Evolutionary conservation across 2,888 invertebrate genomes (phyloP), one percentile per base, ranked within the genome.

Genomic region (Latrodectus hesperus): DNA sequence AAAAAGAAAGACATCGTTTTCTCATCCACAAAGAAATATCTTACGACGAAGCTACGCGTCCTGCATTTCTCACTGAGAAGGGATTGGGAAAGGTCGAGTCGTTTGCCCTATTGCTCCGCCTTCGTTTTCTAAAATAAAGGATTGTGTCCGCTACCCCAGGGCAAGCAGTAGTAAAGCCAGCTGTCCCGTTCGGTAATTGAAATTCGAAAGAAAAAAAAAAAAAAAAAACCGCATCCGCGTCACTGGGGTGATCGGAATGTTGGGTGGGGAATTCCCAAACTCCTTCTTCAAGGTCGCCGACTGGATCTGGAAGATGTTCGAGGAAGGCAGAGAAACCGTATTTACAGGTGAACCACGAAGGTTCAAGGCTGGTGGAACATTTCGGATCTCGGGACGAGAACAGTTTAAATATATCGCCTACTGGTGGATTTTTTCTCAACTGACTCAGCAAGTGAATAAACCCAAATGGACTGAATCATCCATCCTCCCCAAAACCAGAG

Each of bases 211-310:
- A 53, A 12, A 49, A 60, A 67, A 60, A 38, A 79, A 53, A 12
- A 49, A 60, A 67, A 60, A 38, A 79, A 73, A 68, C 84, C 84
- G 78, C 84, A 85, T 85, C 84, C 84, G 84, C 84, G 84, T 78
- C 72, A 83, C 49, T 38, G 64, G 49, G 51, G 49, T 26, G 17
- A 26, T 51, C 22, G 38, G 82, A 74, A 75, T 75, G 67, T 65
- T 55, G 60, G 26, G 52, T 16, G 68, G 84, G 84, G 84, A 74
- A 84, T 74, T 85, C 72, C 84, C 84, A 38, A 51, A 49, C 38
- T 72, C 60, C 72, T 22, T 64, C 65, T 72, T 70, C 84, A 85
- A 85, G 84, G 84, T 75, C 84, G 65, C 12, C 26, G 68, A 84
- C 72, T 51, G 64, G 77, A 76, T 76, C 72, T 67, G 77, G 38